Evolutionary conservation across 2,113 vertebrate species (phyloP), one percentile per base, ranked within the genome.

Genomic region (Xiphias gladius): DNA sequence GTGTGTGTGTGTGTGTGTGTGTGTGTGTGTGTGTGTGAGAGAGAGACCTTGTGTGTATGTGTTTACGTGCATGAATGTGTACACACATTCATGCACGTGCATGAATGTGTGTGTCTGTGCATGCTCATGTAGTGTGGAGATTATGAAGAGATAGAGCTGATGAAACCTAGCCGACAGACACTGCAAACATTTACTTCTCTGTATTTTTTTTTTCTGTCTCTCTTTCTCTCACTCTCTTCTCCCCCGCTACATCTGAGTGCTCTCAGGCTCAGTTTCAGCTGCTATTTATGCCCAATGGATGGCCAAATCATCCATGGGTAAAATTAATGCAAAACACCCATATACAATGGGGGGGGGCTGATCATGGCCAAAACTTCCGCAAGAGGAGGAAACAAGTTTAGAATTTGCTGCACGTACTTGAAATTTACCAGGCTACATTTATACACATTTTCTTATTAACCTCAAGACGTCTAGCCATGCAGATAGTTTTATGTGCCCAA

Each of bases 161-260:
- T 89, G 91, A 91, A 89, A 84, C 74, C 67, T 64, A 62, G 87
- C 86, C 79, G 79, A 89, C 75, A 76, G 82, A 91, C 86, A 86
- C 16, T 65, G 81, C 88, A 91, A 92, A 90, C 80, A 87, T 88
- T 82, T 75, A 74, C 72, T 55, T 70, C 83, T 76, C 43, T 58
- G 46, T 67, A n/a, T 71, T 82, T 77, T 50, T 58, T 54, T 73
- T 63, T 65, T 37, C 19, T 61, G 5, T 50, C 1, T 43, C 57
- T 58, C 24, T 68, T 11, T 24, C 3, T 77, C 30, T 37, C 70
- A 52, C 35, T 1, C 20, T 41, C 62, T n/a, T 57, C 77, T n/a
- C 52, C 71, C 64, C 20, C 22, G 24, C 17, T 65, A 9, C 58
- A 82, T 88, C 58, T 74, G 43, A 88, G 82, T 79, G 63, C 70